A percentile compares a stretch with the other conserved stretches of the same genome.
phyloP scores from a whole-genome alignment of 2,888 invertebrate species.

The Drosophila nigricruria region DNA sequence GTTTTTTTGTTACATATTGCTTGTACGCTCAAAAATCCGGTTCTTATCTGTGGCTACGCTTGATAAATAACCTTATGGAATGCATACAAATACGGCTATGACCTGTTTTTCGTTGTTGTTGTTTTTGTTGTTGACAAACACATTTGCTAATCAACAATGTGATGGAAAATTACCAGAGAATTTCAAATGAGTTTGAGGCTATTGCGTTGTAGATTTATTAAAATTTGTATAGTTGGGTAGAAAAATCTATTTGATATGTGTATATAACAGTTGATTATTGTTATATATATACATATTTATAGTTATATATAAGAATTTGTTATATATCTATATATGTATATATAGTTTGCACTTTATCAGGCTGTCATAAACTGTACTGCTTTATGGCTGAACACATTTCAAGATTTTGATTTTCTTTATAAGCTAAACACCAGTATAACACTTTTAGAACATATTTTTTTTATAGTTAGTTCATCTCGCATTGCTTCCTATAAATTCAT shows the following conservation, averaged over 20 bases:
- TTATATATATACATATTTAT: background rate
- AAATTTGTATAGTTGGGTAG: background rate
- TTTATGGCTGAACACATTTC: background rate
- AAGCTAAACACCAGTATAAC: background rate
- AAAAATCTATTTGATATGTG: background rate
- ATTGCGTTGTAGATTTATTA: conserved; percentile 1
- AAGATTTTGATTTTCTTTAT: too few relatives aligned
- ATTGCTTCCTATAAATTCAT: background rate
- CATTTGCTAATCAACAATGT: conserved; percentile 8
- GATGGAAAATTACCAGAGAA: conserved; percentile 24
- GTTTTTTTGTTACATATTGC: background rate
- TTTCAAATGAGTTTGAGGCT: background rate
- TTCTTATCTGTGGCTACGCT: conserved; percentile 24
- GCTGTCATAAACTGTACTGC: background rate
- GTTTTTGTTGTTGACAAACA: conserved; percentile 29
- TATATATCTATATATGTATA: background rate
- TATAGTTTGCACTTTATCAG: background rate
- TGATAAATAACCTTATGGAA: conserved; percentile 5
- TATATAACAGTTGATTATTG: background rate
- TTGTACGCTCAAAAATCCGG: conserved; percentile 1
- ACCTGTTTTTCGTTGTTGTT: conserved; percentile 5
- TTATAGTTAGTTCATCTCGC: background rate
- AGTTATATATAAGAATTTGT: background rate
- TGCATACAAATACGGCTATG: conserved; percentile 12
- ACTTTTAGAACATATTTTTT: background rate